Base-by-base conservation (phyloP, 2,888 invertebrate genomes). In the Meganola albula region DNA sequence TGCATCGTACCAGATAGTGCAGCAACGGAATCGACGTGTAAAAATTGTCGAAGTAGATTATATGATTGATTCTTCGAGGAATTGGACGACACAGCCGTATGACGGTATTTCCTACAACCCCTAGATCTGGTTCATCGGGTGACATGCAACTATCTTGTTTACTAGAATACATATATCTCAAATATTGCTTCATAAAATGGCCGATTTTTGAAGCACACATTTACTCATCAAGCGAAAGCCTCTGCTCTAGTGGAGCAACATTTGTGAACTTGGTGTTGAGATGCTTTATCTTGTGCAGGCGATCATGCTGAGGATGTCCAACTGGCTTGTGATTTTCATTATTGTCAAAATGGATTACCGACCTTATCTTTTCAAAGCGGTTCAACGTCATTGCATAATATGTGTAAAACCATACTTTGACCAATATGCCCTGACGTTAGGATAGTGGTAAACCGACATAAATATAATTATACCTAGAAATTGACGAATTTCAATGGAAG, bases 131-230 rank as follows among this genome's bases (percentile, higher is more conserved):
- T 39, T 62, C 57, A 48, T 36, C 50, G 30, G 52, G 44, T 42
- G 50, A 41, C 27, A 37, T 39, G 31, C 39, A 34, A 39, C 40
- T 51, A 49, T 57, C 51, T 26, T 37, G 24, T 31, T 46, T 25
- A 38, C 45, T 49, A 53, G 25, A n/a, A n/a, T n/a, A n/a, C 42
- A 46, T 45, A 58, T 32, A 58, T 32, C 46, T 60, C 21, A 57
- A 24, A 32, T 60, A 58, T 43, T 58, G 57, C 28, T 61, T 60
- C 32, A 63, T 48, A 38, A 41, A 53, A 40, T 59, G 54, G 37
- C 45, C 39, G 40, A 54, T 43, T 53, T 59, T 63, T 18, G 53
- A 58, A 13, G 58, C 46, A 45, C 58, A 63, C 58, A 63, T 59
- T 38, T 63, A 57, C 32, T 59, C 54, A 31, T 63, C 57, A 27